Evolutionary conservation across 2,888 invertebrate species (phyloP).

Genomic region (Ecdyonurus torrentis): DNA sequence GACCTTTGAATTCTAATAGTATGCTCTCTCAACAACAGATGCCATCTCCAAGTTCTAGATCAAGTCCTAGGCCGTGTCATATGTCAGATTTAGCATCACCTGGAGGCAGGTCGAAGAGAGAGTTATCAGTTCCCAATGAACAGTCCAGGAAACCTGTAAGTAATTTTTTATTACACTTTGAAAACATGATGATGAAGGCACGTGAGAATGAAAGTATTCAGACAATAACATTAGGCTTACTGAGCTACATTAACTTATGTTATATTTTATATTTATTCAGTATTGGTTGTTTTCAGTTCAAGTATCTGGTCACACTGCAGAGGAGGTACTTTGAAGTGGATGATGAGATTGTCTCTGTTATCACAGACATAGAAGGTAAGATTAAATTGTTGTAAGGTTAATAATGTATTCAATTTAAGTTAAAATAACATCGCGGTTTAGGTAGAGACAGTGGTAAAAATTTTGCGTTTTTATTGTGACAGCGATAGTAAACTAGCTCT

Average conservation of each 20-base stretch:
- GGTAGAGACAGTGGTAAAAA: no score
- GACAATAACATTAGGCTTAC: no score
- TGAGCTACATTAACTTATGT: no score
- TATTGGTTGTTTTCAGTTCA: neutral
- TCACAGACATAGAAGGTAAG: constrained; percentile 53
- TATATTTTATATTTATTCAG: no score
- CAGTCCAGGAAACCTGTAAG: neutral
- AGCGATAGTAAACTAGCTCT: no score
- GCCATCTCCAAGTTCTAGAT: neutral
- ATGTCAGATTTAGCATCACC: constrained; percentile 1
- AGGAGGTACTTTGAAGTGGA: constrained; percentile 51
- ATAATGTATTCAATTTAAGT: no score
- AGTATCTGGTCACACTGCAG: constrained; percentile 35
- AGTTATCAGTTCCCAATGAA: neutral
- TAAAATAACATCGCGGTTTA: no score
- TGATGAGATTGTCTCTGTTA: constrained; percentile 50
- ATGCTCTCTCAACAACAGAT: neutral
- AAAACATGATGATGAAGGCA: no score
- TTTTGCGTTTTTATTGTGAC: no score
- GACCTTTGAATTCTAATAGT: constrained; percentile 20
- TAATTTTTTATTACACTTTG: no score
- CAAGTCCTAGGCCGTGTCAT: neutral
- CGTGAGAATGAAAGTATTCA: no score
- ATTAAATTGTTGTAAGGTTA: no score
- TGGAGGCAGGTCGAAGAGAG: neutral